Conservation (phyloP, 1,140 invertebrate genomes). For the Ephestia elutella region DNA sequence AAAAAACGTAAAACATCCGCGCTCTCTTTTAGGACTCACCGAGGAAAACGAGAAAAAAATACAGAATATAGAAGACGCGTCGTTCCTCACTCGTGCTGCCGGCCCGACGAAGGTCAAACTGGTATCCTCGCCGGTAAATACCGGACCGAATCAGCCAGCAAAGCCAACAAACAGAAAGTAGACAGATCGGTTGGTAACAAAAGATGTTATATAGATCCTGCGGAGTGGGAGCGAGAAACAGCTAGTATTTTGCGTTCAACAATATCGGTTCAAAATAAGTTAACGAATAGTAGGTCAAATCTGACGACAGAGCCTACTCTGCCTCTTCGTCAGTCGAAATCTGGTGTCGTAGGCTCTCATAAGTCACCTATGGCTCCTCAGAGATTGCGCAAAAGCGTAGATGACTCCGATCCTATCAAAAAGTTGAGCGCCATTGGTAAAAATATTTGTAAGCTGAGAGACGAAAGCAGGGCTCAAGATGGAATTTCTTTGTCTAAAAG, state of each 20-base stretch:
- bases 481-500: conserved; percentile 56
- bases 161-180: conserved; percentile 46
- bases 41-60: conserved; percentile 68
- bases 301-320: conserved; percentile 15
- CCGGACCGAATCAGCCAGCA: conserved; percentile 61
- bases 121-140: conserved; percentile 44
- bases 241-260: conserved; percentile 65
- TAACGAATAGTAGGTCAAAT: conserved; percentile 34
- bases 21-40: conserved; percentile 63
- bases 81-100: conserved; percentile 58
- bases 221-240: conserved; percentile 67
- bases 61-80: conserved; percentile 53
- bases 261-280: conserved; percentile 65
- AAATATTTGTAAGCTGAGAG: conserved; percentile 56
- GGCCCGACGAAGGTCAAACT: conserved; percentile 40
- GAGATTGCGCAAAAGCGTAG: conserved; percentile 32
- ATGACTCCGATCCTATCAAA: conserved; percentile 49
- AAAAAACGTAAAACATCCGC: conserved; percentile 73
- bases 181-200: conserved; percentile 72
- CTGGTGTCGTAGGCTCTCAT: conserved; percentile 33
- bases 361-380: conserved; percentile 34
- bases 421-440: conserved; percentile 63
- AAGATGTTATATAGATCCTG: conserved; percentile 71
- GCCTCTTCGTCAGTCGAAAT: conserved; percentile 47
- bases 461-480: conserved; percentile 46